phyloP scores from a whole-genome alignment of 2,888 invertebrate genomes.

The Platypus cylindrus region DNA sequence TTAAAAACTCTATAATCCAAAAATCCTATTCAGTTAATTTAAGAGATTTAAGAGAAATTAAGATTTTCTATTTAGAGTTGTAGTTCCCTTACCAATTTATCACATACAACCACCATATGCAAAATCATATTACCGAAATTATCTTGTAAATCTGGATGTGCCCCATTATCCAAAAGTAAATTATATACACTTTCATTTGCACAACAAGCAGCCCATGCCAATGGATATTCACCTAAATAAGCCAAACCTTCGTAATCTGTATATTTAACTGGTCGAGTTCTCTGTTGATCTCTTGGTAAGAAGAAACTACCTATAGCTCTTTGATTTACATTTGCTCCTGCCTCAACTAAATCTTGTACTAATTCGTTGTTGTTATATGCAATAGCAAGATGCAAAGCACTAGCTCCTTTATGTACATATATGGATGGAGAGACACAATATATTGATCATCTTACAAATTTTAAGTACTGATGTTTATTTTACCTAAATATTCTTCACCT shows the following conservation, averaged over 20 bases:
- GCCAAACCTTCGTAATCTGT: slow-evolving; percentile 95
- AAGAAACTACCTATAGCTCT: slow-evolving; percentile 92
- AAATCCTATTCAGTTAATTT: background rate
- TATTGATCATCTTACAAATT: too few relatives aligned
- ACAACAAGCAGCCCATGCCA: slow-evolving; percentile 96
- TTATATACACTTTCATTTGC: slow-evolving; percentile 97
- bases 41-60: background rate
- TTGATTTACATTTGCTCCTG: slow-evolving; percentile 84
- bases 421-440: background rate
- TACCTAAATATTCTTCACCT: slow-evolving; percentile 81
- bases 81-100: slow-evolving; percentile 79
- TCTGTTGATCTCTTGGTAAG: slow-evolving; percentile 86
- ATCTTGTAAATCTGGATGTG: slow-evolving; percentile 93
- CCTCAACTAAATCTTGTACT: slow-evolving; percentile 84
- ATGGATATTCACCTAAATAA: slow-evolving; percentile 92
- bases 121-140: slow-evolving; percentile 96
- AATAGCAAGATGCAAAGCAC: slow-evolving; percentile 89
- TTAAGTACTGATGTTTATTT: slow-evolving; percentile 1
- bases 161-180: slow-evolving; percentile 78
- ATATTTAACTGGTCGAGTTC: slow-evolving; percentile 57
- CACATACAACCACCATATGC: slow-evolving; percentile 98
- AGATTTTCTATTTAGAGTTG: too few relatives aligned
- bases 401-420: slow-evolving; percentile 60
- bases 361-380: slow-evolving; percentile 93
- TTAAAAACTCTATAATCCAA: background rate